These are phyloP conservation scores for Chydorus sphaericus DNA, from an alignment of 2,888 invertebrate genomes.

Conservation along the genomic window DNA sequence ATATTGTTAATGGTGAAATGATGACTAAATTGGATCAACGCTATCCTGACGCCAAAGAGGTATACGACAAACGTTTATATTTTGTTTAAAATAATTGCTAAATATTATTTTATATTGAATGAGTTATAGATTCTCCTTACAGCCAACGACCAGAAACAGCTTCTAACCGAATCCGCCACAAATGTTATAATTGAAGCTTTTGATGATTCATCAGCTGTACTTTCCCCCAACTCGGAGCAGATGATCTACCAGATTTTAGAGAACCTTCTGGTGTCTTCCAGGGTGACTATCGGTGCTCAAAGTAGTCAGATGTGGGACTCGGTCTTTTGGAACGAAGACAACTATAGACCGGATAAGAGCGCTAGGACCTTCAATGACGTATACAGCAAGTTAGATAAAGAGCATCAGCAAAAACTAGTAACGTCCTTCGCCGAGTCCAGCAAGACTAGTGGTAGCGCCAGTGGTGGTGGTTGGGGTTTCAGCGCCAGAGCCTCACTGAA, in stretches of 20 bases:
- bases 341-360: not conserved
- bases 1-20: not conserved
- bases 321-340: constrained; percentile 8
- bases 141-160: not conserved
- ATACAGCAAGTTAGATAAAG: not conserved
- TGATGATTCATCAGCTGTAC: not conserved
- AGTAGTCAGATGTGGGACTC: not conserved
- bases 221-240: not conserved
- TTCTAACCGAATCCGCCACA: not conserved
- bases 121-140: too few species aligned
- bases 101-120: too few species aligned
- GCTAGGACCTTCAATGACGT: not conserved
- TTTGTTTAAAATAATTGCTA: too few species aligned
- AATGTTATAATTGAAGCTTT: not conserved
- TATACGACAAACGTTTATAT: too few species aligned
- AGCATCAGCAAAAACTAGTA: not conserved
- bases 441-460: too few species aligned
- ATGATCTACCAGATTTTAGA: not conserved
- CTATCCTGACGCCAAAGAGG: not conserved
- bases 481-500: too few species aligned
- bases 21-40: not conserved
- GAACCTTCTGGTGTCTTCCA: not conserved
- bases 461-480: too few species aligned
- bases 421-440: too few species aligned
- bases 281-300: not conserved